Evolutionary conservation across 2,797 vertebrate genomes (phyloP), one percentile per base, ranked within the genome.

Genomic region (Sebastes paucispinis): DNA sequence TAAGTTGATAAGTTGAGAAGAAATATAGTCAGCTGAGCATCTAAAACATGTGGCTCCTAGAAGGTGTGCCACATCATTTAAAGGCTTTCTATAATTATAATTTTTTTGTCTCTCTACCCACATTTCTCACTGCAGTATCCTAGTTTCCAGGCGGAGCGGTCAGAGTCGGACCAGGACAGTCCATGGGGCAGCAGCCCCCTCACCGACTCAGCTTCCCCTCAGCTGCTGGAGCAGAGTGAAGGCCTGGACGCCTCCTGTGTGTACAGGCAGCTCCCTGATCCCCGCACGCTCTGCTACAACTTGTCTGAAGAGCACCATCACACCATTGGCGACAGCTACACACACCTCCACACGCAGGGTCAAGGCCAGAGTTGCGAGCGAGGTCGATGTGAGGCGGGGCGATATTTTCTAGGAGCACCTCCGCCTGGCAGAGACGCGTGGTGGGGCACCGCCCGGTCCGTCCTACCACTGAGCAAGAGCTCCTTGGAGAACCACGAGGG

Each of bases 171-270:
- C 87, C 97, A 97, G 4, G 98, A 98, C 81, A 98, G 98, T 84
- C 97, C 97, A 1, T 99, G 98, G 98, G 97, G 97, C 3, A 97
- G 97, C 77, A 99, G 97, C 71, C 98, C 98, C 0, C 93, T 98
- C 84, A 98, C 97, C 0, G 98, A 98, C 74, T 94, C 97, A 0
- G 94, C 97, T 66, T 99, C 98, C 73, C 98, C 98, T 8, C 97
- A 97, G 92, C 95, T 98, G 13, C 87, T 97, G 95, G 98, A 99
- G 72, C 93, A 96, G 0, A n/a, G 68, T 0, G 97, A 98, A 69
- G 95, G 96, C 32, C 93, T 96, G 0, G 97, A 98, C 0, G 83
- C 95, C 10, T 97, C 98, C 39, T 98, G 97, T 52, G 96, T 96
- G 86, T 98, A 97, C 93, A 93, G 96, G 13, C 97, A 97, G 88